A percentile compares a stretch with the other conserved stretches of the same genome.
Evolutionary conservation across 2,888 invertebrate genomes (phyloP).

Genomic region (Conomelus anceps): DNA sequence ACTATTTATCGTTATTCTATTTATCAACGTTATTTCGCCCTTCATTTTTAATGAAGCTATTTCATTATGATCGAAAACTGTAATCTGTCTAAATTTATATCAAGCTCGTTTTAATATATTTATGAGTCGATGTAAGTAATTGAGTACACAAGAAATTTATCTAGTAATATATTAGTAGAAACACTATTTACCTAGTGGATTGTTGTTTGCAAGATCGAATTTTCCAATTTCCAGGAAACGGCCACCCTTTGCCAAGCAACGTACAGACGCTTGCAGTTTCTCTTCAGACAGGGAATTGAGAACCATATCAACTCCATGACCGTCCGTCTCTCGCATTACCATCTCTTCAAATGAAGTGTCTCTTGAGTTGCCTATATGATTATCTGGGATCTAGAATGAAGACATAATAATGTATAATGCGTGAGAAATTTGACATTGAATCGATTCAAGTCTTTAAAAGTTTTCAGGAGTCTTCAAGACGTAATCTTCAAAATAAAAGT

Average conservation of each 20-base stretch:
- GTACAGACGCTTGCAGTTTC: constrained; percentile 66
- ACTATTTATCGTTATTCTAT: too few species aligned
- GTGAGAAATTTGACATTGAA: neutral
- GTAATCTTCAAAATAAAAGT: too few species aligned
- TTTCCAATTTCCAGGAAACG: constrained; percentile 82
- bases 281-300: constrained; percentile 89
- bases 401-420: neutral
- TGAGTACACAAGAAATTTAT: neutral
- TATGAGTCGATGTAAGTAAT: neutral
- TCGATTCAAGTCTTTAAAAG: neutral
- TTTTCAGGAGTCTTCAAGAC: too few species aligned
- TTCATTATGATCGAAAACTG: too few species aligned
- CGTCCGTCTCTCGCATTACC: constrained; percentile 70
- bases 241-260: constrained; percentile 55
- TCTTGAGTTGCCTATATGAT: constrained; percentile 79
- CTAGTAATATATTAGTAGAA: neutral
- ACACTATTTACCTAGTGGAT: constrained; percentile 47
- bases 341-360: constrained; percentile 81
- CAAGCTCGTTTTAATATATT: too few species aligned
- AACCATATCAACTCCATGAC: constrained; percentile 84
- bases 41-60: too few species aligned
- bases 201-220: constrained; percentile 67
- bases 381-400: constrained; percentile 47
- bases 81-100: too few species aligned
- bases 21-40: too few species aligned